phyloP scores from a whole-genome alignment of 1,140 invertebrate genomes.

The Heterodera carotae region DNA sequence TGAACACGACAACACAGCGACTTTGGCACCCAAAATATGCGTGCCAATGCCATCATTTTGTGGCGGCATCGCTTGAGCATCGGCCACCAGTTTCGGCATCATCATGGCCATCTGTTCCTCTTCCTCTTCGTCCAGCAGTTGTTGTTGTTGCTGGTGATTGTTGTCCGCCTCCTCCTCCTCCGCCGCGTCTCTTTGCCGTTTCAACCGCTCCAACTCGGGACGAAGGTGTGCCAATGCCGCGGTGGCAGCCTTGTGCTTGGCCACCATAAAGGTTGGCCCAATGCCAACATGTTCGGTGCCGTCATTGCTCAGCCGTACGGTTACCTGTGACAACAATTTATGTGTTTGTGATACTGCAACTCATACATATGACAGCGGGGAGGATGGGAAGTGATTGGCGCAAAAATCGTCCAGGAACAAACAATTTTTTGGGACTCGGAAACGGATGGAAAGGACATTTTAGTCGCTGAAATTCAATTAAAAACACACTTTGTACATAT shows the following conservation, averaged over 20 bases:
- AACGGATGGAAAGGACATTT: background rate
- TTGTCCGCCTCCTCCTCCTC: background rate
- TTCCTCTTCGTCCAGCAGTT: background rate
- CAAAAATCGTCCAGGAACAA: too few relatives aligned
- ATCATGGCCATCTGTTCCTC: background rate
- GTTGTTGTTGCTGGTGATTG: too few relatives aligned
- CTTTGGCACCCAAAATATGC: too few relatives aligned
- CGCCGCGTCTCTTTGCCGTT: background rate
- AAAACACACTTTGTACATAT: too few relatives aligned
- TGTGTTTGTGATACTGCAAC: too few relatives aligned
- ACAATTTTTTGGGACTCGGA: too few relatives aligned
- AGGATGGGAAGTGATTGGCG: too few relatives aligned
- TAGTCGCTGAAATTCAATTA: too few relatives aligned
- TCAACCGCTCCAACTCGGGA: conserved; percentile 32
- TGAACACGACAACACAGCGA: too few relatives aligned
- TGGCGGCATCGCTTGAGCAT: too few relatives aligned
- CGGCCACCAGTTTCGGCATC: background rate
- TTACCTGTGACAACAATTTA: background rate
- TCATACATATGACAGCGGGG: too few relatives aligned
- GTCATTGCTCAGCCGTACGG: conserved; percentile 18
- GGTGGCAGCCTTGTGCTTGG: conserved; percentile 50
- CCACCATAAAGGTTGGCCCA: conserved; percentile 29
- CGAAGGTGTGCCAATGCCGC: conserved; percentile 55
- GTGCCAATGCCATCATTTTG: too few relatives aligned
- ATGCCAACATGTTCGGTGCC: conserved; percentile 40